Base-by-base conservation (phyloP, 2,113 vertebrate genomes). In the Sinocyclocheilus grahami region DNA sequence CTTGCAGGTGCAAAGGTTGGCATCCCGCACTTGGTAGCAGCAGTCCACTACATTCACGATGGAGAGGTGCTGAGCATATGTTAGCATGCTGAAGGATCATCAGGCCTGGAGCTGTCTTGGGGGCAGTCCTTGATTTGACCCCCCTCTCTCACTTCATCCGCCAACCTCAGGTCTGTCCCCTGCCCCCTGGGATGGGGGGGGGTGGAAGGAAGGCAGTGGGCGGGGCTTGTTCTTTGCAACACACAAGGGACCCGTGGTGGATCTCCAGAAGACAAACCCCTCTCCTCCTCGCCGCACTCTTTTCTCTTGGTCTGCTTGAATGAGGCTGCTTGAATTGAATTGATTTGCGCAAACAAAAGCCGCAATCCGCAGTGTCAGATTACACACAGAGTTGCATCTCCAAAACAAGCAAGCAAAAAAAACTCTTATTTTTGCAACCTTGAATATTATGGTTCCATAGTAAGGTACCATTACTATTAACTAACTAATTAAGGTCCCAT, bases 11-110 rank as follows among this genome's bases (percentile, higher is more conserved):
- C 37, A 93, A 92, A 94, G 93, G 79, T 94, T 89, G 0, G 90
- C 86, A 37, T 88, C 16, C 62, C 90, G 90, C 89, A 95, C 95
- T 91, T 96, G 93, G 91, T 94, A 93, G 94, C 94, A 95, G 94
- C 95, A 96, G 83, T 94, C 94, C 88, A 95, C 93, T 94, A 92
- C 94, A 0, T 94, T 94, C 78, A 94, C 93, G 1, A 92, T 83
- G 27, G 94, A 94, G 92, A 97, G 92, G 93, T 95, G 96, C 81
- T 92, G 95, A 90, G 95, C 93, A 89, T 95, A 95, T 93, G 95
- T 93, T 87, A 95, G 95, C 96, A 96, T 97, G 93, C 91, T 91
- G 84, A 87, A 46, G 85, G 89, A 79, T 87, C 60, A 51, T 51
- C 16, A 46, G 86, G 71, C 85, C 76, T 60, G 37, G 30, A 37